Conservation (phyloP, 2,797 vertebrate genomes). For the Benthosema pterotum region DNA sequence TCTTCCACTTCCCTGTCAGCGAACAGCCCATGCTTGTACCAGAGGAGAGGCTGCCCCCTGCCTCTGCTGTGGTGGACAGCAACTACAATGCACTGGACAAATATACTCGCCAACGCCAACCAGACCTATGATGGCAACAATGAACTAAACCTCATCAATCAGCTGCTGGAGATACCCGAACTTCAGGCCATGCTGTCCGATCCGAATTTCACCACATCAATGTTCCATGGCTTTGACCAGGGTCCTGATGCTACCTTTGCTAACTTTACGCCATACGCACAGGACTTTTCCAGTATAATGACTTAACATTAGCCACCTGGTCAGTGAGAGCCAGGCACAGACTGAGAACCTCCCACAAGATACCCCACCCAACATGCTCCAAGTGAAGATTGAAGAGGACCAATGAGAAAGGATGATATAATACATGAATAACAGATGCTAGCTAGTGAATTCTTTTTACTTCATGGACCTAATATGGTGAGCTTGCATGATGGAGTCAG, state of each 20-base stretch:
- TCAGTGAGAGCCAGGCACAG: constrained; percentile 67
- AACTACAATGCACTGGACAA: constrained; percentile 50
- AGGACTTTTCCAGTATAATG: constrained; percentile 70
- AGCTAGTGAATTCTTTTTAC: background rate
- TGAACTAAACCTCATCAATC: background rate
- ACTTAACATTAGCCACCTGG: constrained; percentile 75
- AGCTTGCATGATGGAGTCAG: background rate
- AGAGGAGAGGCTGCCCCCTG: constrained; percentile 33
- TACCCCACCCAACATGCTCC: constrained; percentile 25
- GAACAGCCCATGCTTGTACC: constrained; percentile 32
- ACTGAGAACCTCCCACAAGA: constrained; percentile 54
- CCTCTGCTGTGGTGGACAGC: constrained; percentile 28
- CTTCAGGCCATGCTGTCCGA: constrained; percentile 33
- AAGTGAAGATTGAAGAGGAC: constrained; percentile 73
- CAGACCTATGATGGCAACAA: constrained; percentile 5
- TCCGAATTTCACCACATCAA: background rate
- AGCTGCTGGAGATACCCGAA: constrained; percentile 38
- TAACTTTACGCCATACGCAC: constrained; percentile 46
- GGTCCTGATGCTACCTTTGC: constrained; percentile 23
- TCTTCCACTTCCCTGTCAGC: constrained; percentile 36
- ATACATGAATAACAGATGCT: background rate
- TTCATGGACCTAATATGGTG: constrained; percentile 1
- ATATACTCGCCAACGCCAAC: constrained; percentile 25
- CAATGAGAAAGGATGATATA: constrained; percentile 45
- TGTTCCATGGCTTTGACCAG: constrained; percentile 25